Evolutionary conservation across 2,888 invertebrate genomes (phyloP).

Genomic region (Tribolium freemani): DNA sequence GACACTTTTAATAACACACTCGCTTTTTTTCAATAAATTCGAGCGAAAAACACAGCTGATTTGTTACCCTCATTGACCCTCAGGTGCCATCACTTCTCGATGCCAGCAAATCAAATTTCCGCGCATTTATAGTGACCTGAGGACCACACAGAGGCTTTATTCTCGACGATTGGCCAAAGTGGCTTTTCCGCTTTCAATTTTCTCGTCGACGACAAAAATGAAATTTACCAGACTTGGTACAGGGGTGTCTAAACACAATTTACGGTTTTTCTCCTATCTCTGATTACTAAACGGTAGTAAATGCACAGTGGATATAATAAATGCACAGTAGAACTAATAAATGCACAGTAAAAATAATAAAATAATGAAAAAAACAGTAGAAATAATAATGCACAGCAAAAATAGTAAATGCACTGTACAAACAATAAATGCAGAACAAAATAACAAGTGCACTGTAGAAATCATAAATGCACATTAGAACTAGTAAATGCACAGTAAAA

Average conservation of each 20-base stretch:
- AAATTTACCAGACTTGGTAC: constrained; percentile 5
- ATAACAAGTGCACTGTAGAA: too few relatives aligned
- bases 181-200: constrained; percentile 25
- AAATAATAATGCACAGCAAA: too few relatives aligned
- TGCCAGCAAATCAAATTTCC: constrained; percentile 11
- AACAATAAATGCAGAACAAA: too few relatives aligned
- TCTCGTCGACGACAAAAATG: constrained; percentile 16
- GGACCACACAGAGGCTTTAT: constrained; percentile 11
- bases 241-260: background rate
- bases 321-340: too few relatives aligned
- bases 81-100: constrained; percentile 6
- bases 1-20: constrained; percentile 39
- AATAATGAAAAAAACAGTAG: too few relatives aligned
- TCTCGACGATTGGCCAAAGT: constrained; percentile 19
- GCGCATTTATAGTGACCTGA: background rate
- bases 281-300: background rate
- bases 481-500: too few relatives aligned
- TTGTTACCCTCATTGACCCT: background rate
- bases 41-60: background rate
- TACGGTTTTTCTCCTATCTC: background rate
- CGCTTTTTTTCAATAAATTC: background rate
- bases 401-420: too few relatives aligned
- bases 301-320: too few relatives aligned
- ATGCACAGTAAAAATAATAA: too few relatives aligned
- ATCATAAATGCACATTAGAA: too few relatives aligned